Base-by-base conservation (phyloP, 2,113 vertebrate genomes). In the Vicugna pacos region DNA sequence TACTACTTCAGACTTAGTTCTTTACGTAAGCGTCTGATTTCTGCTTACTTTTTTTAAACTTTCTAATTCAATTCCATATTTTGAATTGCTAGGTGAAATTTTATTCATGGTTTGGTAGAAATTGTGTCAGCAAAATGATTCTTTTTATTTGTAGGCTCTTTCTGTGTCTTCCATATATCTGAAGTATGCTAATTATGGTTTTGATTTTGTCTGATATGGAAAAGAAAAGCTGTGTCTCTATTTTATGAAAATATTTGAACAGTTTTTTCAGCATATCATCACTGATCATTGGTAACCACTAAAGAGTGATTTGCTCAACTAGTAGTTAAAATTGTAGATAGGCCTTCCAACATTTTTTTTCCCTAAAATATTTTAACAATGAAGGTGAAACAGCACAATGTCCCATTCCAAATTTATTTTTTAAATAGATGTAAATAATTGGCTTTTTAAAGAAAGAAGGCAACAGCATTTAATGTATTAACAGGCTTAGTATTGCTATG, bases 401-500 rank as follows among this genome's bases (percentile, higher is more conserved):
- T 98, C 98, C 98, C 98, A 97, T 98, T 98, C 98, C 97, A 98
- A 98, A 97, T 96, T 98, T 98, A 85, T 94, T 97, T 98, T 98
- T 97, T 93, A 96, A 72, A 92, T 98, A 98, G 70, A 67, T 99
- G 98, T 98, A 98, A 98, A 98, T 98, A 98, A 99, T 98, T 98
- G 98, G 98, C 98, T 20, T 98, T 98, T 98, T 98, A 97, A 97
- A 97, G 97, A 97, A 97, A 97, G 86, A 96, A 98, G 98, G 97
- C 97, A 98, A 98, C 98, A 98, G 91, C 93, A 93, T 95, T 95
- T 97, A 96, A 96, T 98, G 98, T 98, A 98, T 98, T 98, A 98
- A 98, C 96, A 98, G 98, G 98, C 98, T 98, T 98, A 98, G 98
- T 98, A 98, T 98, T 98, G 98, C 98, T 99, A 98, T 99, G 98